phyloP scores from a whole-genome alignment of 2,888 invertebrate species.

The Leptopilina syphax region DNA sequence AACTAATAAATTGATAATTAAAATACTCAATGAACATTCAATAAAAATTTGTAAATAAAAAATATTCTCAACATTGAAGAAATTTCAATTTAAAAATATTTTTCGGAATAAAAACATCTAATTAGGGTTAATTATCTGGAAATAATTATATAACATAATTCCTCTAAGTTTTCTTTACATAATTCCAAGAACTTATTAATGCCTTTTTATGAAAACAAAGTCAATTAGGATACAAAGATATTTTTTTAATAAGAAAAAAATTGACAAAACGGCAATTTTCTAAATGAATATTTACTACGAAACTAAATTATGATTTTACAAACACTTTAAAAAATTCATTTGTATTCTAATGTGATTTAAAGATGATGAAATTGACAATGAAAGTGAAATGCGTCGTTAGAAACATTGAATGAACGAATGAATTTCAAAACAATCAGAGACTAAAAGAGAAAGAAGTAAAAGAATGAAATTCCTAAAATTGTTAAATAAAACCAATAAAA shows the following conservation, averaged over 20 bases:
- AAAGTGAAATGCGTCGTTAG: neutral
- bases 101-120: neutral
- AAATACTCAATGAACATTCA: too few species aligned
- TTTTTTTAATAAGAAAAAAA: neutral
- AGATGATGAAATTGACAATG: constrained; percentile 22
- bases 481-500: too few species aligned
- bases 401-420: too few species aligned
- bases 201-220: neutral
- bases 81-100: neutral
- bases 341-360: neutral
- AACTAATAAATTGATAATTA: too few species aligned
- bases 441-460: too few species aligned
- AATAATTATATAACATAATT: constrained; percentile 8
- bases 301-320: neutral
- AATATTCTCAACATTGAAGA: too few species aligned
- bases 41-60: too few species aligned
- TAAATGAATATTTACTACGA: neutral
- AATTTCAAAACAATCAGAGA: too few species aligned
- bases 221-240: neutral
- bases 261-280: neutral
- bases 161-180: constrained; percentile 11
- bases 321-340: neutral
- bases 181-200: neutral
- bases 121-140: neutral
- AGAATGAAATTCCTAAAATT: too few species aligned